Base-by-base conservation (phyloP, 2,797 vertebrate species). In the Momotus momota region DNA sequence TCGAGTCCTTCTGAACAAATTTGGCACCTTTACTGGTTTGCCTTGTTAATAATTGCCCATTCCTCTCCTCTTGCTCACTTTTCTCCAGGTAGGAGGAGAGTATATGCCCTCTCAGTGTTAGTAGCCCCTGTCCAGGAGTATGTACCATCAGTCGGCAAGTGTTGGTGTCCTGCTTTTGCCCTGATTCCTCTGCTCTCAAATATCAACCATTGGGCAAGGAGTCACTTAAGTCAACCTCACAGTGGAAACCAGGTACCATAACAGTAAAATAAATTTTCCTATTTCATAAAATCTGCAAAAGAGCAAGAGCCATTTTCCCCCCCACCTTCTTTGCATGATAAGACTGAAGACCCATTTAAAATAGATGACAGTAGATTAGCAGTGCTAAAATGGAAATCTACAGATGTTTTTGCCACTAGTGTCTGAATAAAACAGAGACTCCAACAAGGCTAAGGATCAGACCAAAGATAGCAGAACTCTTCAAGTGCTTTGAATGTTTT, bases 401-500 rank as follows among this genome's bases (percentile, higher is more conserved):
- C 60, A 89, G 58, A 75, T 92, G 80, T 40, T 94, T 93, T 96
- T 94, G 58, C 62, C 60, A 58, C 38, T 55, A 19, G 25, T 46
- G 25, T 31, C 49, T 83, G 82, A 83, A 83, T 75, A 88, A 81
- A 94, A 81, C 75, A 97, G 52, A 52, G 49, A 62, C 33, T 85
- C 14, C 65, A 91, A 65, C 62, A 91, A 90, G 41, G 46, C 62
- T 62, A 90, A 91, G 72, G 66, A 92, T 89, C 67, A 86, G 80
- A 90, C 83, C 41, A 86, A 82, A 95, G 77, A 45, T 51, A 90
- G 26, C 43, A 72, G 77, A 82, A 91, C 80, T 85, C 86, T 79
- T 46, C 41, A 60, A 84, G 88, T 70, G 52, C 52, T 86, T 72
- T 86, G 55, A 81, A 77, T 75, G 71, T 88, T 94, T 95, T 54